Base-by-base conservation (phyloP, 2,888 invertebrate genomes). In the Auanema freiburgensis region DNA sequence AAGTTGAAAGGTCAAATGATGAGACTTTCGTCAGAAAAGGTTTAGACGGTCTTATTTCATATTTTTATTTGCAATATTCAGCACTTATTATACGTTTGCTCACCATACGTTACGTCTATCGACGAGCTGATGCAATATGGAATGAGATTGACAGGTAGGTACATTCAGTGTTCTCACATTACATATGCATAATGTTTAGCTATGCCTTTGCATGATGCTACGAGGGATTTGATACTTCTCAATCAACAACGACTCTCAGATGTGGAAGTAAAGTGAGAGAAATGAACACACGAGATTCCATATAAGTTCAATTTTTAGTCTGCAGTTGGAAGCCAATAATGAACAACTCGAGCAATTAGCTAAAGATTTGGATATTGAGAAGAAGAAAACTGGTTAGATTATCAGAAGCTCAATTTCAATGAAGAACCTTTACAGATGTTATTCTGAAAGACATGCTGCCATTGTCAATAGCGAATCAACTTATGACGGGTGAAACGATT, bases 271-370 rank as follows among this genome's bases (percentile, higher is more conserved):
- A 83, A 83, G 83, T 83, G 23, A 64, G 70, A n/a, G 1, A 12
- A 11, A 54, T 14, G 10, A 23, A 50, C 14, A 14, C 18, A 16
- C 11, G 16, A 11, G 11, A 14, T 10, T 52, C 18, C 5, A 14
- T 5, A 46, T 5, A 5, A 3, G 10, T 46, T 12, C 16, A 16
- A 16, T 42, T 63, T 77, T n/a, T 58, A 84, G 84, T 63, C 76
- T 83, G 49, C 83, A 84, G 72, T 71, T 84, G 12, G 84, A 85
- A 60, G 84, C 84, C 23, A 83, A 83, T 58, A 85, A 84, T 49
- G 83, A 81, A n/a, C 83, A 83, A 56, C 65, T 85, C 51, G 83
- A 84, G 67, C 67, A 71, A 51, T 75, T 83, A 59, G 78, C 84
- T 0, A 66, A 61, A n/a, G 83, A 83, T 57, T 50, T 79, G 23